Evolutionary conservation across 2,888 invertebrate genomes (phyloP), one percentile per base, ranked within the genome.

Genomic region (Saturnia pavonia): DNA sequence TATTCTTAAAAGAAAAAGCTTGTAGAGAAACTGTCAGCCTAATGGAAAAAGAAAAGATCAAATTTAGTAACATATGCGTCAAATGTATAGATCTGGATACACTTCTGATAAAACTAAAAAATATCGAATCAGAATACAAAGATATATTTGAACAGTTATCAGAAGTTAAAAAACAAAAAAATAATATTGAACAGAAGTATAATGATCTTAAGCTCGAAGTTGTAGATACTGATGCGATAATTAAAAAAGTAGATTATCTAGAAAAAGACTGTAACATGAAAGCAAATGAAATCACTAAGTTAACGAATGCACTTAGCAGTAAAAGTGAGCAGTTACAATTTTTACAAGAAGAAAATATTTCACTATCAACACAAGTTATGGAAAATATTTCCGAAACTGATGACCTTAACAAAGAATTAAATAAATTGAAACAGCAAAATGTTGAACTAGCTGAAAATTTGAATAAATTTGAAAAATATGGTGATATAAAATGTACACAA

Each of bases 301-400:
- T 90, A 6, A 82, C 76, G 57, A 78, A 76, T 48, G 73, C 74
- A 14, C 74, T 92, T 14, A 82, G 70, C 34, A 74, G 67, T 34
- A 88, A 87, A 73, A 82, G 76, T 70, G 75, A 77, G 57, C 76
- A 91, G 75, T 75, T 94, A 34, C 78, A 84, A 70, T 82, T 79
- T 42, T 84, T 95, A 72, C 94, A 94, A 84, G 85, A 86, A 19
- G 95, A 95, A 83, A 93, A 94, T 77, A 94, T 95, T 75, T 85
- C 88, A 67, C 84, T 96, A 40, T 95, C 96, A 0, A 94, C 89
- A 57, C 92, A 95, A 81, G 76, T 96, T 2, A 94, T 95, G 86
- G 95, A 96, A 67, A 93, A 86, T 72, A 89, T 95, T 69, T 92
- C 94, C 70, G 95, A 96, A 75, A 87, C 86, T 25, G 95, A 95